phyloP scores from a whole-genome alignment of 2,888 invertebrate species.

The Machimus atricapillus region DNA sequence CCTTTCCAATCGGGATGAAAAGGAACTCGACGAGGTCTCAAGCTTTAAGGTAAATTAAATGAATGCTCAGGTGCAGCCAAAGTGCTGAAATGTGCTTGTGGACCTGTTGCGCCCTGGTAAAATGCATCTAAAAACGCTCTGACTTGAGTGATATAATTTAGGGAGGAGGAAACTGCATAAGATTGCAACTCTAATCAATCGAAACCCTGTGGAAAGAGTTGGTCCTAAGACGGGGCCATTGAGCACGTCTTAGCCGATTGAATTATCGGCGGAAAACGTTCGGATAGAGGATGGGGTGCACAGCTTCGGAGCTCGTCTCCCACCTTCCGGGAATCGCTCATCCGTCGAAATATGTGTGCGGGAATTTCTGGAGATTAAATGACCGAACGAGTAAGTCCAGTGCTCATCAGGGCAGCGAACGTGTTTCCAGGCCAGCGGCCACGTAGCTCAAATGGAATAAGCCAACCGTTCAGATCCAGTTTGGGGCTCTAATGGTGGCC shows the following conservation, averaged over 20 bases:
- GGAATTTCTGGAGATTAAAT: neutral
- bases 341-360: neutral
- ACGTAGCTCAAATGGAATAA: conserved; percentile 5
- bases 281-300: neutral
- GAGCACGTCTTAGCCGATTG: neutral
- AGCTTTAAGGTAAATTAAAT: neutral
- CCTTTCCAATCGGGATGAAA: neutral
- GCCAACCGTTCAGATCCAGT: conserved; percentile 11
- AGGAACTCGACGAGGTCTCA: neutral
- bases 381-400: neutral
- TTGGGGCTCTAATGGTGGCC: neutral
- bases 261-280: neutral
- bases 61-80: neutral
- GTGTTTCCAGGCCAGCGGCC: neutral
- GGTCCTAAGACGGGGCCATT: neutral
- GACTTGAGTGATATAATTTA: neutral
- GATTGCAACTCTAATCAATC: neutral
- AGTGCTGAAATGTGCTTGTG: neutral
- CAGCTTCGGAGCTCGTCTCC: neutral
- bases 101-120: neutral
- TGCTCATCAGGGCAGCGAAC: neutral
- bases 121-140: neutral
- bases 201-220: neutral
- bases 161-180: neutral
- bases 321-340: neutral